Percentiles rank a stretch among this genome's conserved stretches.
Evolutionary conservation across 37 sponge, comb jelly and placozoan species (phyloP).

Genomic region (Ephydatia muelleri): DNA sequence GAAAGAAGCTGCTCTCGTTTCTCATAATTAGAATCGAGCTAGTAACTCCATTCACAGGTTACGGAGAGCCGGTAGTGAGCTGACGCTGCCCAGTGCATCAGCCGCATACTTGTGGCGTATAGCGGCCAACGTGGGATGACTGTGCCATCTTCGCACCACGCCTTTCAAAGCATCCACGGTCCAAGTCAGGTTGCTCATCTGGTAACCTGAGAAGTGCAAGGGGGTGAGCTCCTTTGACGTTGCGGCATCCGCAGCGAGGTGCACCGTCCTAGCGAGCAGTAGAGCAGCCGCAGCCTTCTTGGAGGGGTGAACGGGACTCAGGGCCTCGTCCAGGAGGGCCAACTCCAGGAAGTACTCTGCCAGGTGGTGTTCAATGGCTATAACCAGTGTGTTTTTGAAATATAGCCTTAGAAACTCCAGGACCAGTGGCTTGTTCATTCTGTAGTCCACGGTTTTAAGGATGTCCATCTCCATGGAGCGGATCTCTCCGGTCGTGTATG

Average conservation of each 20-base stretch:
- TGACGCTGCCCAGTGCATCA: not conserved
- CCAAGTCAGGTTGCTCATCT: not conserved
- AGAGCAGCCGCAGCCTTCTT: no score
- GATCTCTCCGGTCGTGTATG: no score
- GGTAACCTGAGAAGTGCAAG: conserved; percentile 12
- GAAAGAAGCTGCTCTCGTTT: no score
- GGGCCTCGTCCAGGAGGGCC: no score
- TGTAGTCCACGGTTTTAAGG: no score
- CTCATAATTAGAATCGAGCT: no score
- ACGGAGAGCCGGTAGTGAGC: not conserved
- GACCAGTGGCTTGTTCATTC: conserved; percentile 43
- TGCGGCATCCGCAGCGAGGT: not conserved
- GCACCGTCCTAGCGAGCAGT: conserved; percentile 20
- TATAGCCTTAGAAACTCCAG: conserved; percentile 58
- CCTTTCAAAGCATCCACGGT: not conserved
- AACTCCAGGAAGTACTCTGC: conserved; percentile 81
- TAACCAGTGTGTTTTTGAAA: conserved; percentile 37
- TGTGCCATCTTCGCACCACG: not conserved
- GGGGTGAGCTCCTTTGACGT: not conserved
- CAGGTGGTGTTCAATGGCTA: conserved; percentile 57
- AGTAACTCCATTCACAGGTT: no score
- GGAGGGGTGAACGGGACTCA: no score
- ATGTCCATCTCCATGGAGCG: no score
- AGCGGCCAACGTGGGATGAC: not conserved
- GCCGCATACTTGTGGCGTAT: conserved; percentile 25